Evolutionary conservation across 2,888 invertebrate genomes (phyloP).

Genomic region (Drosophila anceps): DNA sequence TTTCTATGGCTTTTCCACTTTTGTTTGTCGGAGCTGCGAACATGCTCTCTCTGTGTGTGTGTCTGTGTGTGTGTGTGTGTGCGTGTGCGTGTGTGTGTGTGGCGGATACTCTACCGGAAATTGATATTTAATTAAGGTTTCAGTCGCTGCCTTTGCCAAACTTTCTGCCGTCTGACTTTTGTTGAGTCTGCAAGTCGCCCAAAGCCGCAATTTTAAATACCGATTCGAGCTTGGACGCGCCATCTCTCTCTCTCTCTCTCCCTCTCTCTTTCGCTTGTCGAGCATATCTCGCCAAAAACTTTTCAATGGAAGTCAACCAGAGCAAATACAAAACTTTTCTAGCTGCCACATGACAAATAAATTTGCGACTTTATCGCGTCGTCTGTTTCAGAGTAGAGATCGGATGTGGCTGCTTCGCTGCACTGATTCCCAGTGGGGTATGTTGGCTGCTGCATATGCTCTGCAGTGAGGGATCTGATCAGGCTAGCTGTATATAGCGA

Average conservation of each 20-base stretch:
- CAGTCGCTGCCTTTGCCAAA: slow-evolving; percentile 44
- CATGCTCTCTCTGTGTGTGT: slow-evolving; percentile 8
- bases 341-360: slow-evolving; percentile 31
- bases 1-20: slow-evolving; percentile 65
- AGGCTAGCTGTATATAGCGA: too few species aligned
- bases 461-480: too few species aligned
- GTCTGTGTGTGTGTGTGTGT: neutral
- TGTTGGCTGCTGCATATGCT: neutral
- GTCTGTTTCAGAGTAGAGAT: neutral
- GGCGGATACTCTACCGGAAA: slow-evolving; percentile 62
- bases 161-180: slow-evolving; percentile 24
- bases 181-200: slow-evolving; percentile 29
- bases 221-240: neutral
- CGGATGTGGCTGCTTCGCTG: neutral
- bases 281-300: slow-evolving; percentile 23
- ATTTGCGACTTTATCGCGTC: slow-evolving; percentile 38
- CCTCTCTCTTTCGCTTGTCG: too few species aligned
- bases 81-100: neutral
- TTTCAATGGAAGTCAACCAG: slow-evolving; percentile 6
- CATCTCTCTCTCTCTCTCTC: neutral
- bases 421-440: neutral
- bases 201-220: slow-evolving; percentile 21
- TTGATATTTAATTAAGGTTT: slow-evolving; percentile 78
- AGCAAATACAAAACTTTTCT: slow-evolving; percentile 27
- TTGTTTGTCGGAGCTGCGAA: slow-evolving; percentile 24